These are phyloP conservation scores for Prenolepis imparis DNA, from an alignment of 2,888 invertebrate genomes.

Conservation along the genomic window DNA sequence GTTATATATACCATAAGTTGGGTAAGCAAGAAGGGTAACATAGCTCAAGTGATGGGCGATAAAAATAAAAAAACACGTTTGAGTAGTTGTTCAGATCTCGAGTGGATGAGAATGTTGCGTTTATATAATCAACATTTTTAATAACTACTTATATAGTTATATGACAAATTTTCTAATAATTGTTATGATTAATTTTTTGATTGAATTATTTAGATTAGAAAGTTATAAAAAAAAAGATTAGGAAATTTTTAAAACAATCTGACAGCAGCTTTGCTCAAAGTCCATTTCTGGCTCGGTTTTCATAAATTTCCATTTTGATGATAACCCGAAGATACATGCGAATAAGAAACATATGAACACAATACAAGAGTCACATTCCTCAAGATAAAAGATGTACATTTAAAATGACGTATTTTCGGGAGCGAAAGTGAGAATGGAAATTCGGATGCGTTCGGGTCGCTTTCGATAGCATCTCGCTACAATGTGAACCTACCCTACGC, in stretches of 20 bases:
- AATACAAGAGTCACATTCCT: not conserved
- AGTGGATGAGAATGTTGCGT: not conserved
- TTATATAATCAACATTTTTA: not conserved
- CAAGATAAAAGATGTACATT: slow-evolving; percentile 32
- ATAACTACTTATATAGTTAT: not conserved
- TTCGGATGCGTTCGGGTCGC: slow-evolving; percentile 51
- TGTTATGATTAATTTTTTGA: not conserved
- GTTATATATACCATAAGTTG: slow-evolving; percentile 19
- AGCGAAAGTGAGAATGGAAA: slow-evolving; percentile 55
- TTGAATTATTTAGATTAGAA: not conserved
- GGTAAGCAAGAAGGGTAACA: not conserved
- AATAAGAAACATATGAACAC: not conserved
- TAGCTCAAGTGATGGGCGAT: not conserved
- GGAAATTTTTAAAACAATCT: not conserved
- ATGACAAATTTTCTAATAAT: not conserved
- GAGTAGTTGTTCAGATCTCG: not conserved
- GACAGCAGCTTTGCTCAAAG: not conserved
- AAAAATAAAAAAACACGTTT: not conserved
- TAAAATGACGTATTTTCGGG: slow-evolving; percentile 32
- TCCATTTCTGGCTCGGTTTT: not conserved
- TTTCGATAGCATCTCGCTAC: slow-evolving; percentile 71
- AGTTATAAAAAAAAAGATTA: no score
- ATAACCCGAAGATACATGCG: not conserved
- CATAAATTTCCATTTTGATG: not conserved
- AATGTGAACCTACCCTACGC: slow-evolving; percentile 63